Base-by-base conservation (phyloP, 1,140 invertebrate genomes). In the Hirudo medicinalis region DNA sequence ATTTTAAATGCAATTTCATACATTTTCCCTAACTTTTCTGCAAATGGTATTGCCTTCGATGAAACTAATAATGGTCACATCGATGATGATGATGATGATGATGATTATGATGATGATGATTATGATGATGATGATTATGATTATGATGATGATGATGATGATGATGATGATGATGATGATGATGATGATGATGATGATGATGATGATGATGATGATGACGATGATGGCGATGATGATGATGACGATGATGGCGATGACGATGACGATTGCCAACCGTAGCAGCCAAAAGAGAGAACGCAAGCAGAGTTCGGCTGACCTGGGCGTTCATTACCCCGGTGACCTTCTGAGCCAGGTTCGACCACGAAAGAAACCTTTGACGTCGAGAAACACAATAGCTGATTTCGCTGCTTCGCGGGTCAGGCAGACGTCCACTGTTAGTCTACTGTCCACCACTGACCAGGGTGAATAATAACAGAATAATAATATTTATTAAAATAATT, bases 301-400 rank as follows among this genome's bases (percentile, higher is more conserved):
- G 49, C 74, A 77, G n/a, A 80, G 79, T 71, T 80, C 79, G 0
- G 76, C 79, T 57, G 80, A 80, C 71, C 75, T 80, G 1, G 75
- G 77, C 13, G 79, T 79, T 77, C 76, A 78, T 27, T 80, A 80
- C 71, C 80, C 80, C 17, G 79, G 79, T 8, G 80, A 80, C 70
- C 75, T 80, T 15, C 73, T 81, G 22, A 77, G 78, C 13, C 79
- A 79, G 69, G 77, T 77, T 40, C 36, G 53, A 22, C 69, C 69
- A 4, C 32, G 69, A 25, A 43, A 49, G 36, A 78, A 78, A 71
- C 78, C 78, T 69, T 76, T 81, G 27, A 79, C 78, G 68, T 79
- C 80, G 74, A 73, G 80, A 49, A 81, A 81, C 71, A 81, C 80
- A 27, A 79, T 81, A 54, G 79, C 80, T 19, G 80, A 81, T 71